Base-by-base conservation (phyloP, 2,113 vertebrate genomes). In the Pao palembangensis region DNA sequence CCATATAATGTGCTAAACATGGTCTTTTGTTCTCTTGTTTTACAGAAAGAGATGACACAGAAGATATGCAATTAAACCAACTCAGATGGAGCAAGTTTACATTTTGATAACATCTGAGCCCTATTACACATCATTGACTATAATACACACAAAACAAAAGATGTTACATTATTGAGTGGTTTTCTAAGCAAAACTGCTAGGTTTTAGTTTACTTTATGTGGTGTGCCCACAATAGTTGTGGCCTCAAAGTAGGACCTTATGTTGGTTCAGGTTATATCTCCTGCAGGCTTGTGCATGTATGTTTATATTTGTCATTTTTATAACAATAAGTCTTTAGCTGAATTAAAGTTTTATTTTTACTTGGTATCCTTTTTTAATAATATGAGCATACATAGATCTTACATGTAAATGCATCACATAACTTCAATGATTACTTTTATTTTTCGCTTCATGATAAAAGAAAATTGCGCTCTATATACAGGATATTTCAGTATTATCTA, bases 11-110 rank as follows among this genome's bases (percentile, higher is more conserved):
- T 34, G 43, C 63, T 71, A 42, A 55, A 75, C 13, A 25, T 72
- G 23, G 49, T 0, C 3, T 51, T 51, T 43, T 82, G 31, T 88
- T 60, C 81, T 76, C 57, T 79, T 66, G 86, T 75, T 71, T 80
- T 64, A 53, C 92, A 96, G 94, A 95, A 83, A 87, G 93, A 92
- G 87, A 96, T 95, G 94, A 96, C 94, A 59, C 94, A 97, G 79
- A 91, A 92, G 51, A 97, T 96, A 82, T 97, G 95, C 84, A 92
- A 92, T 80, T 97, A 87, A 94, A 90, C 69, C 92, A 81, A 92
- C 61, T 57, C 64, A 59, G 21, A 53, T 58, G 68, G 75, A 86
- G 61, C 64, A 78, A 79, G 72, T 85, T 83, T 78, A 78, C 71
- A 76, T 75, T 75, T 42, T 50, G 58, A 75, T 10, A 19, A 63